Evolutionary conservation across 2,797 vertebrate genomes (phyloP).

Genomic region (Chromobotia macracanthus): DNA sequence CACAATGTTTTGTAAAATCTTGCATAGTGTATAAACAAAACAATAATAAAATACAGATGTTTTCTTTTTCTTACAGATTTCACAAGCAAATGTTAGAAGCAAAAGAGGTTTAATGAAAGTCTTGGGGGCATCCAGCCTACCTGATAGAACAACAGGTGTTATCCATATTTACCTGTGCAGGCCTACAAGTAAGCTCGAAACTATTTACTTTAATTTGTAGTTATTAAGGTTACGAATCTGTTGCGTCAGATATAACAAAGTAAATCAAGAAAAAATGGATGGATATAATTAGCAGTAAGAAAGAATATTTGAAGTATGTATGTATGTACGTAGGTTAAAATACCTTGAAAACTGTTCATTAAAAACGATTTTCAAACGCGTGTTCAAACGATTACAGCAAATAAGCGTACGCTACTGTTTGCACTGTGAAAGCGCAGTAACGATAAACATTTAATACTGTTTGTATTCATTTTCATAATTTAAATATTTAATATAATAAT

Average conservation of each 20-base stretch:
- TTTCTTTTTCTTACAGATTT: background rate
- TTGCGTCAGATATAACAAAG: background rate
- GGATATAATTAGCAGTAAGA: background rate
- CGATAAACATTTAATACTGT: background rate
- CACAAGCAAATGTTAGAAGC: background rate
- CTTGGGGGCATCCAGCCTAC: background rate
- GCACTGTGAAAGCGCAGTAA: background rate
- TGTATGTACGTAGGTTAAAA: background rate
- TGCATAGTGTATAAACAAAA: background rate
- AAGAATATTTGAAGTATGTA: background rate
- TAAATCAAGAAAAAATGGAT: background rate
- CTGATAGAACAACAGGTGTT: constrained; percentile 18
- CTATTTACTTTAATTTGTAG: background rate
- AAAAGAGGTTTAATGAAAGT: constrained; percentile 9
- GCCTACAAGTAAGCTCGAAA: too few species aligned
- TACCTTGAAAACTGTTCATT: background rate
- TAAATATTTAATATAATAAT: too few species aligned
- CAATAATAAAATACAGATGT: background rate
- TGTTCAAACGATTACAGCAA: background rate
- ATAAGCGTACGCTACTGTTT: background rate
- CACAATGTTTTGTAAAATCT: background rate
- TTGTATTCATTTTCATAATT: background rate
- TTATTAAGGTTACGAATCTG: background rate
- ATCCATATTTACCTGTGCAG: too few species aligned
- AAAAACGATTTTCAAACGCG: too few species aligned